phyloP scores from a whole-genome alignment of 2,113 vertebrate species.

The Xiphorhynchus elegans region DNA sequence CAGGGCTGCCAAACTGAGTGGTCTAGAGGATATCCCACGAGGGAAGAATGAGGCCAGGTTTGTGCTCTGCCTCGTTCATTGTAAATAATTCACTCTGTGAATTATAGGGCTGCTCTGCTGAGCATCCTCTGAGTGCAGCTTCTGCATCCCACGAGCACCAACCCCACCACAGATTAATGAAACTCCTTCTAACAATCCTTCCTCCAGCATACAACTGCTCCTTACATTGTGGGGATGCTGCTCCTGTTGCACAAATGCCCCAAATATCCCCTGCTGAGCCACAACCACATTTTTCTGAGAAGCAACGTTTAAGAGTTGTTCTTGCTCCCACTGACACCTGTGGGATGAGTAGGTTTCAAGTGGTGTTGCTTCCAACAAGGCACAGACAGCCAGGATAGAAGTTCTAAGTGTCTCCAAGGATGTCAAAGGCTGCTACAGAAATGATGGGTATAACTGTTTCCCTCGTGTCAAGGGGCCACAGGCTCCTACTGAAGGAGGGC shows the following conservation, averaged over 20 bases:
- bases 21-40: neutral
- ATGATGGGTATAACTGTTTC: neutral
- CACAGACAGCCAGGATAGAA: neutral
- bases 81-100: neutral
- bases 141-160: neutral
- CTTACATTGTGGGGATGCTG: neutral
- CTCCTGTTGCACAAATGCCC: neutral
- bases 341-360: neutral
- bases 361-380: neutral
- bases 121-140: neutral
- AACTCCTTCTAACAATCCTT: neutral
- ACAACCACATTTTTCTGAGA: neutral
- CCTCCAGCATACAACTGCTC: neutral
- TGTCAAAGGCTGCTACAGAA: neutral
- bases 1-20: neutral
- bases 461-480: neutral
- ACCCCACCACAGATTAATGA: neutral
- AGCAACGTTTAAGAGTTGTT: neutral
- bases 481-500: neutral
- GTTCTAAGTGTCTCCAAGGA: neutral
- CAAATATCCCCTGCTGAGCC: neutral
- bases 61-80: fast-evolving
- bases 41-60: neutral
- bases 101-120: neutral
- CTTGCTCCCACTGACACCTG: neutral